A percentile compares a stretch with the other conserved stretches of the same genome.
Evolutionary conservation across 1,140 invertebrate genomes (phyloP).

Genomic region (Platyura marginata): DNA sequence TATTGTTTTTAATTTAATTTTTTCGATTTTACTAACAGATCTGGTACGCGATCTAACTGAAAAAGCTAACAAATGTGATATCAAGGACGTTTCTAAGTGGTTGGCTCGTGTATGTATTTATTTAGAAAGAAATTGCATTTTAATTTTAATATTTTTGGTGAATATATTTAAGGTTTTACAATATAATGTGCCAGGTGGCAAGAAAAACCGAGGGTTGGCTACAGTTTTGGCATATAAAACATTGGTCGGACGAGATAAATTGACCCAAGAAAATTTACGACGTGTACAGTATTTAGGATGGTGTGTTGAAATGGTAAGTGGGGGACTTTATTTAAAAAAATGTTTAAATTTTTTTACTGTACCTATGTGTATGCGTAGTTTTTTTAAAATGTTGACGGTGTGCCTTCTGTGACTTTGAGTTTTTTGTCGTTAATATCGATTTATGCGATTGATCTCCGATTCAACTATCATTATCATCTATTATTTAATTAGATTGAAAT

Average conservation of each 20-base stretch:
- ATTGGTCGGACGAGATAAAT: constrained; percentile 30
- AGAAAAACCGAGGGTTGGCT: constrained; percentile 65
- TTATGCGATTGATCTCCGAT: no score
- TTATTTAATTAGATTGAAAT: no score
- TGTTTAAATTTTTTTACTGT: no score
- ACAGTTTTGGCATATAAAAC: constrained; percentile 64
- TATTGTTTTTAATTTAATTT: not conserved
- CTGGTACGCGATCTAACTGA: constrained; percentile 64
- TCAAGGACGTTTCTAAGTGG: constrained; percentile 60
- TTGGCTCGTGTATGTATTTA: constrained; percentile 41
- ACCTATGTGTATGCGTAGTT: no score
- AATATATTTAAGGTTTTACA: constrained; percentile 49
- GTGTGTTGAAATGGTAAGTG: constrained; percentile 81
- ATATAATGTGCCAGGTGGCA: constrained; percentile 65
- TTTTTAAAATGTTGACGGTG: no score
- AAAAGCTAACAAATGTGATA: constrained; percentile 44
- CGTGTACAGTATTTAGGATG: constrained; percentile 75
- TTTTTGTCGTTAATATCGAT: no score
- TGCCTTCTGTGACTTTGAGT: no score
- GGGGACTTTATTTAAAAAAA: no score
- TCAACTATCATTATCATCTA: no score
- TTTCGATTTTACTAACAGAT: constrained; percentile 31
- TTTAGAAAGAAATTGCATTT: no score
- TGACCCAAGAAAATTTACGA: constrained; percentile 60
- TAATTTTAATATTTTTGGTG: no score